Evolutionary conservation across 2,888 invertebrate species (phyloP), one percentile per base, ranked within the genome.

Genomic region (Pandemis cinnamomeana): DNA sequence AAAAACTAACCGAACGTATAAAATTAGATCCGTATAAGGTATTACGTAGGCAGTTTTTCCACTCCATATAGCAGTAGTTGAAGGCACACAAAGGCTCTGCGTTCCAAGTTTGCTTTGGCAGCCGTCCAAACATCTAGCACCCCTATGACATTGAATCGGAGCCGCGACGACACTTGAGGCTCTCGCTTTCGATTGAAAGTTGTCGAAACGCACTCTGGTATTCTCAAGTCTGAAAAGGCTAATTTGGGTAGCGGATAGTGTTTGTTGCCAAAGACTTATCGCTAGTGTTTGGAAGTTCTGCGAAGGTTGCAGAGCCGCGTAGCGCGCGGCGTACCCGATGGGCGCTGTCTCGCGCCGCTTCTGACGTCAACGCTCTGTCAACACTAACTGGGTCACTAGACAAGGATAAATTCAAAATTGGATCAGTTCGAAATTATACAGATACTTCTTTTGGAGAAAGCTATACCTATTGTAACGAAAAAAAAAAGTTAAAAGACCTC

Each of bases 321-420:
- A 27, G 20, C 27, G 66, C 51, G 67, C 53, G 44, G 61, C 66
- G 67, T 41, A n/a, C 48, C 27, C 67, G 55, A 36, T 67, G 71
- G 75, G 75, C 69, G 69, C 76, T 72, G 72, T 48, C 67, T 55
- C 72, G 75, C 70, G 68, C 58, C 42, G 66, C 5, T 55, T 84
- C 86, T 91, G 91, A 91, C 91, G 91, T 91, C 91, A 92, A 87
- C 82, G 84, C 86, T 89, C 86, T 89, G 91, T 91, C 91, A 90
- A 91, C 89, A 89, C 86, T 88, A 92, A 92, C 90, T 89, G 89
- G 91, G 90, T 91, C 91, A 91, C 88, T 88, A 89, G 87, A 91
- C 87, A 88, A 86, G 87, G 88, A 89, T 88, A 87, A 89, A 88
- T 91, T 89, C 88, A 87, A 89, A 70, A 87, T 89, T 84, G 83